Percentiles rank a stretch among this genome's conserved stretches.
These are phyloP conservation scores for Silurus glanis DNA, from an alignment of 2,113 vertebrate species.

Conservation along the genomic window DNA sequence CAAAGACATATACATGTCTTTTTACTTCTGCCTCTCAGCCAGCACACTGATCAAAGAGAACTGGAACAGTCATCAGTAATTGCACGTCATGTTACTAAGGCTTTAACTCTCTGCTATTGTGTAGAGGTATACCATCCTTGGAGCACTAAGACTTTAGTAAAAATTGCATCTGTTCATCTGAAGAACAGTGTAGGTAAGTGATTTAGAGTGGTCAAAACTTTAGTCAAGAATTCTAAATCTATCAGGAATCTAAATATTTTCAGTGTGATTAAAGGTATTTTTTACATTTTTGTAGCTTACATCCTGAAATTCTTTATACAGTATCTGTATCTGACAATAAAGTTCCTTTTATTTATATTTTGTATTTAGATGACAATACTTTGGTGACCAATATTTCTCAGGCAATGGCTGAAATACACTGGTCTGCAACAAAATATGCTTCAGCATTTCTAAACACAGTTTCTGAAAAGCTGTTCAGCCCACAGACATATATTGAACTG, in stretches of 20 bases:
- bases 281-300: background rate
- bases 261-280: background rate
- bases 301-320: background rate
- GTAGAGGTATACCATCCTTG: conserved; percentile 77
- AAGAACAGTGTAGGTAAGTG: conserved; percentile 41
- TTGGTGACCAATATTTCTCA: conserved; percentile 57
- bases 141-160: conserved; percentile 66
- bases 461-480: conserved; percentile 66
- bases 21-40: conserved; percentile 66
- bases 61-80: conserved; percentile 2
- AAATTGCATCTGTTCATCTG: conserved; percentile 66
- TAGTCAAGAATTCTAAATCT: background rate
- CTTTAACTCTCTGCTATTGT: conserved; percentile 68
- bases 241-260: background rate
- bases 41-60: background rate
- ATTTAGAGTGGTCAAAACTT: background rate
- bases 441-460: conserved; percentile 56
- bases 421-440: conserved; percentile 69
- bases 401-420: conserved; percentile 77
- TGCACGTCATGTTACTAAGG: conserved; percentile 58
- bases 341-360: background rate
- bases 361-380: conserved; percentile 42
- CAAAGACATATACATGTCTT: conserved; percentile 79
- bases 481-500: conserved; percentile 73
- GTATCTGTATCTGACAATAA: background rate